Conservation (phyloP, 2,888 invertebrate species). For the Hylaea fasciaria region DNA sequence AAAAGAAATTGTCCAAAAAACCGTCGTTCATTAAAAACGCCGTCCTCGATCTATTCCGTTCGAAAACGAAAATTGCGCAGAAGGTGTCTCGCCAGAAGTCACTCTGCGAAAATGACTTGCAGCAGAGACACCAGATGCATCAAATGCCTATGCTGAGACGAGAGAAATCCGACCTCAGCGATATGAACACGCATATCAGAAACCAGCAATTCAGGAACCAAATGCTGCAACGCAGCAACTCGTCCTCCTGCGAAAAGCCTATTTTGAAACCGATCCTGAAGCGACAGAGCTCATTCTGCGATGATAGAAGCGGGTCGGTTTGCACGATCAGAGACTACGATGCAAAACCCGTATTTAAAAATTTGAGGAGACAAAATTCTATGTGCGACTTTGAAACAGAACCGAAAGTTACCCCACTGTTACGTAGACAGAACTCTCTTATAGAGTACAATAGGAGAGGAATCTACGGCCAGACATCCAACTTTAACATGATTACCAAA, state of each 20-base stretch:
- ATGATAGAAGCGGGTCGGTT: constrained; percentile 76
- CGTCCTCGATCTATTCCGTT: constrained; percentile 82
- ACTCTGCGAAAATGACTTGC: constrained; percentile 78
- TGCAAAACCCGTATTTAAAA: constrained; percentile 72
- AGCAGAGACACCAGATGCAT: constrained; percentile 70
- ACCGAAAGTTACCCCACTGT: constrained; percentile 82
- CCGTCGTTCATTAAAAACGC: constrained; percentile 84
- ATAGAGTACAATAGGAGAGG: constrained; percentile 82
- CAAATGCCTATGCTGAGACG: constrained; percentile 73
- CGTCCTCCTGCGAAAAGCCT: constrained; percentile 80
- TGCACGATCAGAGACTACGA: constrained; percentile 80
- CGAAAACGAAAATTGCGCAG: constrained; percentile 79
- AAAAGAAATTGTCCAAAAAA: constrained; percentile 85
- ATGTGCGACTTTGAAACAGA: constrained; percentile 84
- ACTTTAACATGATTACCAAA: constrained; percentile 84
- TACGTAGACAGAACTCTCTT: constrained; percentile 82
- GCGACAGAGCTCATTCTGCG: constrained; percentile 81
- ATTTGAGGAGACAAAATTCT: constrained; percentile 76
- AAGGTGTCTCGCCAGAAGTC: constrained; percentile 83
- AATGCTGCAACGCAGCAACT: constrained; percentile 81
- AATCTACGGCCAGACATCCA: constrained; percentile 75
- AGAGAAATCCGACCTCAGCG: constrained; percentile 79
- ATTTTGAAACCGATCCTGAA: constrained; percentile 78
- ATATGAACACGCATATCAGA: constrained; percentile 74
- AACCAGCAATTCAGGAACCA: constrained; percentile 77